Evolutionary conservation across 2,888 invertebrate genomes (phyloP).

Genomic region (Chloromyia formosa): DNA sequence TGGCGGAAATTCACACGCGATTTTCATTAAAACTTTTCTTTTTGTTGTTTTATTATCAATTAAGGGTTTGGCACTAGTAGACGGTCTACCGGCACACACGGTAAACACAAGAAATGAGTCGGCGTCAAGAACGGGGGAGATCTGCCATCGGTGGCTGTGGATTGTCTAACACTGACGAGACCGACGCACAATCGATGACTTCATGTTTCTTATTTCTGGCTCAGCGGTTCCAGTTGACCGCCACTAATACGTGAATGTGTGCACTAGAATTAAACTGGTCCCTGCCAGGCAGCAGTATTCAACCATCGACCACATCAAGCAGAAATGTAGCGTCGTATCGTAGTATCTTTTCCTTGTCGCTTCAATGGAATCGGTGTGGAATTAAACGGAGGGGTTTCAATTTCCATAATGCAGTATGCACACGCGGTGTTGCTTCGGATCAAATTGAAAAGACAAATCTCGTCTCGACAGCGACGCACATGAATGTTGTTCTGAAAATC

Average conservation of each 20-base stretch:
- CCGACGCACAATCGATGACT: constrained; percentile 40
- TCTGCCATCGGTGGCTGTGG: constrained; percentile 17
- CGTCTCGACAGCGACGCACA: too few relatives aligned
- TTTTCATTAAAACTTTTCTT: not conserved
- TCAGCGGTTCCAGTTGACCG: constrained; percentile 28
- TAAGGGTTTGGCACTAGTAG: constrained; percentile 2
- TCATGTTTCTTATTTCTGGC: constrained; percentile 38
- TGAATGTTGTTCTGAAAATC: too few relatives aligned
- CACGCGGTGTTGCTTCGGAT: too few relatives aligned
- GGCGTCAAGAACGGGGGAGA: not conserved
- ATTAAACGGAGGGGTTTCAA: not conserved
- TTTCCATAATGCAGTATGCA: constrained; percentile 1
- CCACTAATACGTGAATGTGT: constrained; percentile 1
- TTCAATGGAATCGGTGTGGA: not conserved
- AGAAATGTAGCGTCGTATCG: not conserved
- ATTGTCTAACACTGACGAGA: constrained; percentile 31
- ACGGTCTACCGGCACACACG: not conserved
- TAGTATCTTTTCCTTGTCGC: not conserved
- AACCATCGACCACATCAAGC: not conserved
- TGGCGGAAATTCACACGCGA: constrained; percentile 4
- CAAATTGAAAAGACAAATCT: too few relatives aligned
- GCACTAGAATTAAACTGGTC: not conserved
- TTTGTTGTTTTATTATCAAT: not conserved
- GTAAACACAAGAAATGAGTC: not conserved
- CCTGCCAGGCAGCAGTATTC: not conserved